These are phyloP conservation scores for Cochlearius cochlearius DNA, from an alignment of 2,113 vertebrate genomes.

Conservation along the genomic window DNA sequence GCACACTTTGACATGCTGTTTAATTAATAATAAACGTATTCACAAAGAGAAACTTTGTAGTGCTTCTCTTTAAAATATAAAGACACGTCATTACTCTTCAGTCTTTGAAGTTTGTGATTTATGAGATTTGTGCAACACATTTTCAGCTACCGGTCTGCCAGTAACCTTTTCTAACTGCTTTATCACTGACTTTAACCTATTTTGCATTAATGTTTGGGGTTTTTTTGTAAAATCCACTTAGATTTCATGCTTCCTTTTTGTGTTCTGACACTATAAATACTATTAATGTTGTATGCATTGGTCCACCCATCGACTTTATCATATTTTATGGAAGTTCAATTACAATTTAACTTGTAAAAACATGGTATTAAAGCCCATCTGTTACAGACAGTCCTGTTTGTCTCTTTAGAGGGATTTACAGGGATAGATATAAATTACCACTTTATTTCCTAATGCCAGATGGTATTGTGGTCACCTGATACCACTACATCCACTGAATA, in stretches of 20 bases:
- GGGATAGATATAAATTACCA: background rate
- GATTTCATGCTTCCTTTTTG: background rate
- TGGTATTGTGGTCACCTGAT: background rate
- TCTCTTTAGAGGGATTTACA: background rate
- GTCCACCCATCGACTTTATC: accelerated
- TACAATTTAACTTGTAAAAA: background rate
- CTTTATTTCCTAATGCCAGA: background rate
- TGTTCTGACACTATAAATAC: background rate
- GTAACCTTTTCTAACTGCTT: background rate
- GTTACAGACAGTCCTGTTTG: background rate
- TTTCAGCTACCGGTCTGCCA: background rate
- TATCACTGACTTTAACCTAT: background rate
- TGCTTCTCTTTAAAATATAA: background rate
- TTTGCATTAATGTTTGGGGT: background rate
- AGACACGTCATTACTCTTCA: background rate
- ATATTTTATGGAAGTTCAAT: background rate
- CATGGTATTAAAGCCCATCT: background rate
- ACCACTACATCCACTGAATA: background rate
- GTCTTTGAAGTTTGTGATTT: background rate
- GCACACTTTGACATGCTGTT: background rate
- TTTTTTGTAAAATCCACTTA: background rate
- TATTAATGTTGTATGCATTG: background rate
- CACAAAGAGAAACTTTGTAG: background rate
- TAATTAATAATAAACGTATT: background rate
- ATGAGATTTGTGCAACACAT: background rate